phyloP scores from a whole-genome alignment of 92 coral and sea anemone genomes.

The Porites lobata region DNA sequence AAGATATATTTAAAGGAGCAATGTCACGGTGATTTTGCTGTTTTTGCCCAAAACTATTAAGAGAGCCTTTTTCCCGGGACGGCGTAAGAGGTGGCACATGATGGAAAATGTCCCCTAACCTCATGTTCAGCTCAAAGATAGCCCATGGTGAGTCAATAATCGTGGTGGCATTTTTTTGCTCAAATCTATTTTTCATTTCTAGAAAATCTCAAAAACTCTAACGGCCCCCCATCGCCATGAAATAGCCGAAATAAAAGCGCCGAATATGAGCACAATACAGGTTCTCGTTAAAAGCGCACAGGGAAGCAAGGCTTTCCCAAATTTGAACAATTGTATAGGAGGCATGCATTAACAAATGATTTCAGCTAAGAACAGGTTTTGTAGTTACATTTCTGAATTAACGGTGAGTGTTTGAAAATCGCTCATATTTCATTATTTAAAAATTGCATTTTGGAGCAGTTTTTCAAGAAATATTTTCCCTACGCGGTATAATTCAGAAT shows the following conservation, averaged over 20 bases:
- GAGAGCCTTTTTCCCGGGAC: background rate
- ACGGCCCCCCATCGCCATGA: no score
- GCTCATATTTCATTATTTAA: no score
- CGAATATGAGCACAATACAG: no score
- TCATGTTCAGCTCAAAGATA: background rate
- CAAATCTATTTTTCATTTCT: constrained; percentile 4
- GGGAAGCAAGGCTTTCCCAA: background rate
- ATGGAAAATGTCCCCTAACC: background rate
- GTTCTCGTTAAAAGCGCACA: no score
- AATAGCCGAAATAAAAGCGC: no score
- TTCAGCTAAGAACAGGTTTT: constrained; percentile 2
- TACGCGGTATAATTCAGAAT: no score
- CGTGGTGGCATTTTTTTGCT: background rate
- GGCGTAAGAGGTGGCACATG: background rate
- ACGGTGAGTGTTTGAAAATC: background rate
- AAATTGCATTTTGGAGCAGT: no score
- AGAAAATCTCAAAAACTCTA: constrained; percentile 4
- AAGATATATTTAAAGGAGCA: no score
- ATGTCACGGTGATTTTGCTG: no score
- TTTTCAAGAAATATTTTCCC: no score
- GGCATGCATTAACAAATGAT: background rate
- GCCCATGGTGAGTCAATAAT: background rate
- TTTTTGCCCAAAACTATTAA: no score
- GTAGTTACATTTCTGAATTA: background rate
- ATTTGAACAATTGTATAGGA: background rate